Evolutionary conservation across 2,888 invertebrate genomes (phyloP), one percentile per base, ranked within the genome.

Genomic region (Drosophila sordidula): DNA sequence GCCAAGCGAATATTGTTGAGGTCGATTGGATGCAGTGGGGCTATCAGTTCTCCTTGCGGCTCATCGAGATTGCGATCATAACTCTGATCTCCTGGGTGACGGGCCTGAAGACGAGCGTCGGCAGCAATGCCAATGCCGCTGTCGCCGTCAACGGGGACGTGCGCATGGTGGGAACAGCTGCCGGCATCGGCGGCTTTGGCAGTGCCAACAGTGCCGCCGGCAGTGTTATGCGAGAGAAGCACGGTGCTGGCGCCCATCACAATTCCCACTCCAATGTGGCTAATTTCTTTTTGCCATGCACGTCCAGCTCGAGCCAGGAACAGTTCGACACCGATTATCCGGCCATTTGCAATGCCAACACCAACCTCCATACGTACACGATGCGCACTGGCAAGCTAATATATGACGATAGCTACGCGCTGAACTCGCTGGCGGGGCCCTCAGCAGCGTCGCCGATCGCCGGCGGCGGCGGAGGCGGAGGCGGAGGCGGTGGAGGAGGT

Each of bases 11-110:
- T 71, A 76, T 90, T n/a, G 62, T 83, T 0, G 95, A 95, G 82
- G 95, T 95, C 82, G 95, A 95, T 70, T 98, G 98, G 98, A 93
- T 97, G 4, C 96, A 98, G 93, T 98, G 97, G 97, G 96, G 96
- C 18, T 98, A 97, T 93, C 97, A 98, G 90, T 95, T 97, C 89
- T 96, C 96, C 0, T 94, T 97, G 54, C 94, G 98, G 26, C 93
- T 97, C 6, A 94, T 97, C 55, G 98, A 98, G 92, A 95, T 98
- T 46, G 95, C 96, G n/a, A 96, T 98, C 87, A 96, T 98, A 80
- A 95, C 96, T 4, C 93, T 97, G 57, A 94, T 97, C 80, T 96
- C 96, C 0, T 98, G 97, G 94, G 97, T 98, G 9, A 96, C 97
- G 47, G 97, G 97, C 55, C 93, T 96, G 25, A 95, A 94, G 90